These are phyloP conservation scores for Staurois parvus DNA, from an alignment of 2,797 vertebrate species.

Conservation along the genomic window DNA sequence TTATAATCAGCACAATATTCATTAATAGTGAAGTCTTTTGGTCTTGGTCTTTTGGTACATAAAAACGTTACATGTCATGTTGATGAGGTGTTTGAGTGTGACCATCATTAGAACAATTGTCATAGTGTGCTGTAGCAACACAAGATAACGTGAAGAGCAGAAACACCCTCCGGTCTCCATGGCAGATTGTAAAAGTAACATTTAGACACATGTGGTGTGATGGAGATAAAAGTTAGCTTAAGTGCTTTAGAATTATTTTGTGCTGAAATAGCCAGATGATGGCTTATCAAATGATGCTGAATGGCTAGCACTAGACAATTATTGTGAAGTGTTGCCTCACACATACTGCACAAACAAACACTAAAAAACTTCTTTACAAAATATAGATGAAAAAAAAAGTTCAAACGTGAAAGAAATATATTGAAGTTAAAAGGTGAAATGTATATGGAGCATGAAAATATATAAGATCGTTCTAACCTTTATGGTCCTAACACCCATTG, in stretches of 20 bases:
- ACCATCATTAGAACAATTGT: constrained; percentile 30
- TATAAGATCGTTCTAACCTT: background rate
- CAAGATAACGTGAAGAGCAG: constrained; percentile 27
- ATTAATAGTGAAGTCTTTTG: background rate
- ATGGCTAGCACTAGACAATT: background rate
- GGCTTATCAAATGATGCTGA: background rate
- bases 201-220: constrained; percentile 27
- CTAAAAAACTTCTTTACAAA: too few species aligned
- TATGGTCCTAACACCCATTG: too few species aligned
- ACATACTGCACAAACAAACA: background rate
- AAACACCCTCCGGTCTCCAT: constrained; percentile 2
- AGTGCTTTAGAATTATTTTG: constrained; percentile 3
- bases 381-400: background rate
- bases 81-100: constrained; percentile 39
- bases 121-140: constrained; percentile 13
- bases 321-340: background rate
- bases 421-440: background rate
- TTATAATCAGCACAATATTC: background rate
- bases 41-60: background rate
- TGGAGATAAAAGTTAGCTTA: background rate
- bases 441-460: background rate
- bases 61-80: background rate
- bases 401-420: background rate
- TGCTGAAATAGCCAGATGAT: background rate
- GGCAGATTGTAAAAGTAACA: constrained; percentile 33